These are phyloP conservation scores for Trichogramma evanescens DNA, from an alignment of 2,888 invertebrate genomes.

Conservation along the genomic window DNA sequence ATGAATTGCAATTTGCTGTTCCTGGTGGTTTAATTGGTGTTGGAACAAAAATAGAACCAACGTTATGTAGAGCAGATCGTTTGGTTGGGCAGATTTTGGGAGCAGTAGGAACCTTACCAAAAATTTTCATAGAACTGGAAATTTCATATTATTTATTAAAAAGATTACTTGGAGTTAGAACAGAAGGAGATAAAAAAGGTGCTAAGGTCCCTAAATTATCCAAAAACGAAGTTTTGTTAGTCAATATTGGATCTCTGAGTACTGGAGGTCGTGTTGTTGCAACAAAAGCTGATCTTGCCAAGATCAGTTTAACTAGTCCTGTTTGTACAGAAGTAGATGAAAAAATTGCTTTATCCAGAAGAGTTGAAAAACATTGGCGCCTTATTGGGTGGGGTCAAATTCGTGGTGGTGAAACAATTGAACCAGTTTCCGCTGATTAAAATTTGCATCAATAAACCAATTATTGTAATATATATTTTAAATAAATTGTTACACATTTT, in stretches of 20 bases:
- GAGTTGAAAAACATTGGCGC: conserved; percentile 99
- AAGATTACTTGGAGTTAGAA: conserved; percentile 92
- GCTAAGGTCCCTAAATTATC: conserved; percentile 93
- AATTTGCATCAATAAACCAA: conserved; percentile 17
- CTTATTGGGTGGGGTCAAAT: conserved; percentile 99
- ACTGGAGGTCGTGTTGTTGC: conserved; percentile 95
- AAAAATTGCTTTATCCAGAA: conserved; percentile 96
- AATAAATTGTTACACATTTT: too few species aligned
- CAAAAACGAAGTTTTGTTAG: conserved; percentile 85
- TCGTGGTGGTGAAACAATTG: conserved; percentile 92
- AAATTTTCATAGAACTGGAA: conserved; percentile 96
- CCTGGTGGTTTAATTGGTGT: conserved; percentile 99
- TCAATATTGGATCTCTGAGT: conserved; percentile 97
- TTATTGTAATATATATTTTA: too few species aligned
- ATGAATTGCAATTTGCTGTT: conserved; percentile 96
- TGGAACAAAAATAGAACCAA: conserved; percentile 98
- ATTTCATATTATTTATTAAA: conserved; percentile 95
- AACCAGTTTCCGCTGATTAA: conserved; percentile 59
- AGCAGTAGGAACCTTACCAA: conserved; percentile 92
- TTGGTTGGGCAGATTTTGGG: conserved; percentile 91
- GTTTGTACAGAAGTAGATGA: conserved; percentile 98
- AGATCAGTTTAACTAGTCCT: conserved; percentile 92
- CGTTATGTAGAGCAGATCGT: conserved; percentile 95
- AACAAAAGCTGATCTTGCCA: conserved; percentile 93
- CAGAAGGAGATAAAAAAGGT: conserved; percentile 97